Evolutionary conservation across 2,113 vertebrate species (phyloP), one percentile per base, ranked within the genome.

Genomic region (Passer domesticus): DNA sequence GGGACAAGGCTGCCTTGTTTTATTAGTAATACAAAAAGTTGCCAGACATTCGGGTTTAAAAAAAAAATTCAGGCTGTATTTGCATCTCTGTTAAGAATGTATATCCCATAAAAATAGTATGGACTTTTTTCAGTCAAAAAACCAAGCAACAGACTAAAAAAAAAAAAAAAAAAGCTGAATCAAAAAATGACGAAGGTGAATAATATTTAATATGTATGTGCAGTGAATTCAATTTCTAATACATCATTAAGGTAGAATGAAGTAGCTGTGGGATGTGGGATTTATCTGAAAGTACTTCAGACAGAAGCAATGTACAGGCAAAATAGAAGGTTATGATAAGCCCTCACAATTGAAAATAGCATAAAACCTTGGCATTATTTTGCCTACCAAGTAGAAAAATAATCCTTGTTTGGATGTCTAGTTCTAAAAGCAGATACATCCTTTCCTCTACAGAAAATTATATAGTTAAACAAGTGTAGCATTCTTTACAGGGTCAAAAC

Each of bases 341-440:
- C 22, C 17, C 41, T 69, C 77, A 16, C 5, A 53, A 41, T 28
- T 55, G 18, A 77, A 63, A 63, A 18, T 47, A 33, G 8, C 69
- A 43, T 37, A 44, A 79, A 70, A 84, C 28, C 11, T 56, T 82
- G 35, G 7, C 17, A 10, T 50, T 74, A 35, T 62, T 89, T 92
- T 84, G 10, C 41, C 21, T 56, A 2, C 30, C 10, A 75, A 60
- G 49, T 6, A 62, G 41, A 49, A 82, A 78, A 82, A 64, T 21
- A 59, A 21, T 6, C 12, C 30, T 70, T 1, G 0, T 62, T 43
- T 39, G 3, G 3, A 0, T 63, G 8, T 79, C 39, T 41, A 4
- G 8, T 70, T 87, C 25, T 81, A 89, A 87, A 87, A 28, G 24
- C 7, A 39, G 13, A 22, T 76, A 41, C 12, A 73, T 2, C 23